Base-by-base conservation (phyloP, 2,797 vertebrate genomes). In the Aldrovandia affinis region DNA sequence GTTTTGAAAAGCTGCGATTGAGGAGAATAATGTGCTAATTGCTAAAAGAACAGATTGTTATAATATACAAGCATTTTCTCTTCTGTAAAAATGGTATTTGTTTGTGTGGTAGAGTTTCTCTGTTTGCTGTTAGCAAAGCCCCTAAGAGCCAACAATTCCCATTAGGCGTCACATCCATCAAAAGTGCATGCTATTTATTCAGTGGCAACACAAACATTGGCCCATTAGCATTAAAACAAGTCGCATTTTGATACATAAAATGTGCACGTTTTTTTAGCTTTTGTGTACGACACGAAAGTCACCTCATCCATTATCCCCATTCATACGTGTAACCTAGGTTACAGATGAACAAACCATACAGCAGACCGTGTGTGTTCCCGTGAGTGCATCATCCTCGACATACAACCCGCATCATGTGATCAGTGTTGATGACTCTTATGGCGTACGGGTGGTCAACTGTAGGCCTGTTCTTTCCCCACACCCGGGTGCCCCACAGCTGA, bases 401-500 rank as follows among this genome's bases (percentile, higher is more conserved):
- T 75, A n/a, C 28, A 50, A 55, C 50, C 44, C 47, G 42, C 78
- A 68, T 84, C 77, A 80, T 33, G 47, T 80, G 77, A 42, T 42
- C 33, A 33, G 14, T 84, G 77, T 80, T 44, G 7, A 20, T 25
- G 63, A 82, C 61, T 36, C 81, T 54, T 80, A 65, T 68, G 83
- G 50, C 28, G 20, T 68, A 33, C 8, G 2, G 25, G 6, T n/a
- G 42, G 50, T 70, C 30, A 36, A 20, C 65, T 68, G 28, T 68
- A 20, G 22, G n/a, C 47, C 47, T 50, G 33, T 20, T 20, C 65
- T 3, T 36, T 70, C 33, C 65, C 65, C 65, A 12, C 22, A 22
- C 20, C 36, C 10, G 70, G 70, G 22, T 44, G 20, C 70, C 36
- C 33, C 18, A 18, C 28, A 75, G 70, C 0, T 6, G 2, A 15